Conservation (phyloP, 2,888 invertebrate genomes). For the Apeira syringaria region DNA sequence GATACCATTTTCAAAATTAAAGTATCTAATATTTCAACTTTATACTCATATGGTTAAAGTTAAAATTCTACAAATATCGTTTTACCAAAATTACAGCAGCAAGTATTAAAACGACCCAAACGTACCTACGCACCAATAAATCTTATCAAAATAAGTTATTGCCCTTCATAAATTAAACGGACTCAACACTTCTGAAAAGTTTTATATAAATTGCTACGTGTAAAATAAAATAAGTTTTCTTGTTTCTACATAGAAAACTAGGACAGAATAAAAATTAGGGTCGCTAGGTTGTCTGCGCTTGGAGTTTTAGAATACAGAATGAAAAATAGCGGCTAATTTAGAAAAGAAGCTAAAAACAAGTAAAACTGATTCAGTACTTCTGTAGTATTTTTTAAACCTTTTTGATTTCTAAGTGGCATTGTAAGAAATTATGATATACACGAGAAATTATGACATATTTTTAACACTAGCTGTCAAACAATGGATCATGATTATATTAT, state of each 20-base stretch:
- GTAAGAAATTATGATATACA: no score
- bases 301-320: not conserved
- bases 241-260: slow-evolving; percentile 14
- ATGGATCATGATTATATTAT: no score
- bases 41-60: not conserved
- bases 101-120: slow-evolving; percentile 11
- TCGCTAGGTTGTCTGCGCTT: not conserved
- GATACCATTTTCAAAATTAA: no score
- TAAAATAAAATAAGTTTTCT: slow-evolving; percentile 26
- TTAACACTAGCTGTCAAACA: no score
- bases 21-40: no score
- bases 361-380: no score
- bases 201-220: slow-evolving; percentile 33
- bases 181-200: slow-evolving; percentile 34
- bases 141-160: slow-evolving; percentile 32
- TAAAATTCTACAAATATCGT: not conserved
- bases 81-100: slow-evolving; percentile 5
- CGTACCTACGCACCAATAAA: slow-evolving; percentile 22
- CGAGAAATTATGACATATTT: no score
- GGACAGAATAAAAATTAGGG: slow-evolving; percentile 5
- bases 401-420: no score
- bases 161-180: slow-evolving; percentile 32
- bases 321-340: no score
- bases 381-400: no score
- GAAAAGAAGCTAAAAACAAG: no score